Evolutionary conservation across 2,888 invertebrate genomes (phyloP).

Genomic region (Folsomia manolachei): DNA sequence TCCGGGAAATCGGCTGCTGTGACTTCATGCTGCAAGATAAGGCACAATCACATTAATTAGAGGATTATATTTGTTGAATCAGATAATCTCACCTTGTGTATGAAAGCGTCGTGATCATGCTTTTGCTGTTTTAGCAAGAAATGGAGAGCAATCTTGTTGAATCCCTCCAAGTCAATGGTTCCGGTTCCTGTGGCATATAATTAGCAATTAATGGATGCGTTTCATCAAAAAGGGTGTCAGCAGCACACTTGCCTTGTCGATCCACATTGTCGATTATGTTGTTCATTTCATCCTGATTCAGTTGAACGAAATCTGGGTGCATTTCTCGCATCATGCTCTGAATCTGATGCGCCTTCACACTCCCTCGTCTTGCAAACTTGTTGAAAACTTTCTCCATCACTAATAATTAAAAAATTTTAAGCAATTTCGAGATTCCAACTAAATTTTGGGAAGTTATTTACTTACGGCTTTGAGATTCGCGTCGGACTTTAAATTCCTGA

Average conservation of each 20-base stretch:
- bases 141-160: constrained; percentile 30
- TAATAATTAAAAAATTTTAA: neutral
- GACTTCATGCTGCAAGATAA: constrained; percentile 17
- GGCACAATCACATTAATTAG: neutral
- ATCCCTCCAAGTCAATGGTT: constrained; percentile 31
- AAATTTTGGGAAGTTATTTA: neutral
- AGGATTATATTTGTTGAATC: too few relatives aligned
- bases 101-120: constrained; percentile 27
- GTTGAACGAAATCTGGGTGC: constrained; percentile 28
- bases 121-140: constrained; percentile 29
- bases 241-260: neutral
- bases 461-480: constrained; percentile 40
- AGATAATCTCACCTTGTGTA: too few relatives aligned
- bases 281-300: constrained; percentile 24
- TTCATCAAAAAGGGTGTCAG: neutral
- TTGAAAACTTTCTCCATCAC: constrained; percentile 39
- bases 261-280: constrained; percentile 9
- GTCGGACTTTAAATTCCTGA: constrained; percentile 40
- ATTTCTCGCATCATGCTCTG: constrained; percentile 32
- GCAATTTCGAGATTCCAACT: neutral
- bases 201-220: constrained; percentile 17
- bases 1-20: neutral
- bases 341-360: constrained; percentile 29
- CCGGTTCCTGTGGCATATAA: constrained; percentile 21
- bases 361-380: constrained; percentile 28